A percentile compares a stretch with the other conserved stretches of the same genome.
Evolutionary conservation across 2,113 vertebrate species (phyloP).

Genomic region (Ceyx margarethae): DNA sequence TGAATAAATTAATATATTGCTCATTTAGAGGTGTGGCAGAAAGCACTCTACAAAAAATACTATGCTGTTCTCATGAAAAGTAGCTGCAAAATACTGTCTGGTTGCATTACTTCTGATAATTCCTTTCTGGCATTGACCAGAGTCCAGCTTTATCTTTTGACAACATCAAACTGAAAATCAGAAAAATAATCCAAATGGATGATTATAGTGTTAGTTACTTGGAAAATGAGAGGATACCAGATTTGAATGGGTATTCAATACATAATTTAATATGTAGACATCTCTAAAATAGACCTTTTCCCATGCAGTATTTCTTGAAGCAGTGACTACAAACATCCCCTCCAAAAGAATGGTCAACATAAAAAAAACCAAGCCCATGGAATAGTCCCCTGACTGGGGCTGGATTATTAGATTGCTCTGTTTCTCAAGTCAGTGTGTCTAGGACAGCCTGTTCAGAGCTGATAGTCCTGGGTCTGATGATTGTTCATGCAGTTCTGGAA

Average conservation of each 20-base stretch:
- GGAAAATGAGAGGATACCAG: background rate
- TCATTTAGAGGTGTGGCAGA: background rate
- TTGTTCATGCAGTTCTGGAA: background rate
- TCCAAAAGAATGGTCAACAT: background rate
- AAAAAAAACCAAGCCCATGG: background rate
- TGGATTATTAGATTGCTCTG: background rate
- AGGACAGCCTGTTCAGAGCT: background rate
- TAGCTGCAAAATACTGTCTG: background rate
- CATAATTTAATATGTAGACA: background rate
- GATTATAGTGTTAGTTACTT: background rate
- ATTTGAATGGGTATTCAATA: background rate
- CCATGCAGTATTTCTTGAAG: background rate
- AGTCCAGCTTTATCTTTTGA: background rate
- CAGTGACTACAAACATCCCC: background rate
- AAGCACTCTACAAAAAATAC: background rate
- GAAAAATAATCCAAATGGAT: background rate
- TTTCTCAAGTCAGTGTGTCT: accelerated
- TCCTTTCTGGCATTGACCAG: background rate
- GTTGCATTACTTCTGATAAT: background rate
- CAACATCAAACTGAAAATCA: background rate
- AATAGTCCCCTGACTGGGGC: background rate
- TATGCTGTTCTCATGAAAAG: background rate
- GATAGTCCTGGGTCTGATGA: background rate
- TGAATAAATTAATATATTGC: background rate
- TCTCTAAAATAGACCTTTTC: background rate